phyloP scores from a whole-genome alignment of 2,797 vertebrate genomes.

The Hyperoplus lanceolatus region DNA sequence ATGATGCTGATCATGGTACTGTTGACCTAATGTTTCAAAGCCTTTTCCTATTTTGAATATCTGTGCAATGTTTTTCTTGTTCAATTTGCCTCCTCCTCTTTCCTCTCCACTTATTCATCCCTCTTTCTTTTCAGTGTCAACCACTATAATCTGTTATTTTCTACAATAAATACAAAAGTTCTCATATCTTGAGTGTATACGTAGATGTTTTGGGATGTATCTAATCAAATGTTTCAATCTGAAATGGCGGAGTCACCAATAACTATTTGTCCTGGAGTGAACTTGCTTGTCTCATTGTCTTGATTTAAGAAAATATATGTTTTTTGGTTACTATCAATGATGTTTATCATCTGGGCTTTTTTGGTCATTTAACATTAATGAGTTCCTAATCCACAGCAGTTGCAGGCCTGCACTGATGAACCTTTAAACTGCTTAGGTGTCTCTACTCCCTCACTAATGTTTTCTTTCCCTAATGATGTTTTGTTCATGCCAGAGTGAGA shows the following conservation, averaged over 20 bases:
- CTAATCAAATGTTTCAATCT: not conserved
- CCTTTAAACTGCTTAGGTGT: conserved; percentile 4
- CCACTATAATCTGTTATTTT: not conserved
- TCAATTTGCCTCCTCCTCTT: not conserved
- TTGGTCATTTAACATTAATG: conserved; percentile 6
- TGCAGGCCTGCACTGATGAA: conserved; percentile 1
- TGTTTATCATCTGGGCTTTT: not conserved
- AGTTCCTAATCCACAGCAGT: not conserved
- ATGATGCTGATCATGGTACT: conserved; percentile 12
- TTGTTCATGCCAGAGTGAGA: not conserved
- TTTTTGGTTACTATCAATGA: not conserved
- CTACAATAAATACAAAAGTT: not conserved
- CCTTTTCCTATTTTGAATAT: not conserved
- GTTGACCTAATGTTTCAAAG: not conserved
- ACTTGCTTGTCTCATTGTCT: not conserved
- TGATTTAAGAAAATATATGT: not conserved
- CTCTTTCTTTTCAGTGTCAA: not conserved
- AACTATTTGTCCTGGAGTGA: not conserved
- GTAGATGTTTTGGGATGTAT: not conserved
- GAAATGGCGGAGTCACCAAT: not conserved
- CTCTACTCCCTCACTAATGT: not conserved
- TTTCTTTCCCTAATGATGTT: conserved; percentile 1
- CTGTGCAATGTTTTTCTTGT: not conserved
- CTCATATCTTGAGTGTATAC: not conserved
- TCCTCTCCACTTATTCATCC: not conserved